Evolutionary conservation across 2,113 vertebrate genomes (phyloP).

Genomic region (Sebastes fasciatus): DNA sequence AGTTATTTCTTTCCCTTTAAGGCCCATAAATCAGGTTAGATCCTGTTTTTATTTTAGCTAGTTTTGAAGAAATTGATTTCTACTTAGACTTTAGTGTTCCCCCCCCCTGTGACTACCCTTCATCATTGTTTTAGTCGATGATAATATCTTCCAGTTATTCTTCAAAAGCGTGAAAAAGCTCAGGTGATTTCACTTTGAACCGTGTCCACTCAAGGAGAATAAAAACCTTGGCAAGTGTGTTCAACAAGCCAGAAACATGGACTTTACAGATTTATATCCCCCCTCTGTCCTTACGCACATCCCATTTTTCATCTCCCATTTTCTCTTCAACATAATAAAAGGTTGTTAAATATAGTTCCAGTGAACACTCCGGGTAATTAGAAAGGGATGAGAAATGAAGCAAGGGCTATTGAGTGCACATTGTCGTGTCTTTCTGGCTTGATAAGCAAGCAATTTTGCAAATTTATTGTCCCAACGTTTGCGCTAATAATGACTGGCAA

Average conservation of each 20-base stretch:
- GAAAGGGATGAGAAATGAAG: conserved; percentile 78
- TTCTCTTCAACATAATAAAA: conserved; percentile 71
- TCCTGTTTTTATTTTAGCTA: not conserved
- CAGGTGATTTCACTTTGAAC: conserved; percentile 37
- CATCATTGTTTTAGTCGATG: conserved; percentile 20
- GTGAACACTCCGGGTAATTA: conserved; percentile 82
- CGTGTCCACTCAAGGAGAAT: conserved; percentile 35
- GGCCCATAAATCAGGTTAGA: not conserved
- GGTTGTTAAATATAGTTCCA: conserved; percentile 79
- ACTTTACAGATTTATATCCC: conserved; percentile 67
- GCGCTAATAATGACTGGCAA: conserved; percentile 52
- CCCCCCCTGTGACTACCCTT: not conserved
- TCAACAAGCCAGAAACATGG: conserved; percentile 58
- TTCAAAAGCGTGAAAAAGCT: conserved; percentile 18
- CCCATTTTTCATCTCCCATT: conserved; percentile 60
- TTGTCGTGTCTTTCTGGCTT: conserved; percentile 65
- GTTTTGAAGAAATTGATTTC: not conserved
- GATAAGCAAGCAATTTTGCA: conserved; percentile 77
- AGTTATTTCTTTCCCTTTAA: not conserved
- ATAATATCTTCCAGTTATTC: conserved; percentile 41
- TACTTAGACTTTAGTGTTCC: not conserved
- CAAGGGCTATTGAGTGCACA: conserved; percentile 63
- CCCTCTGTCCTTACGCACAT: conserved; percentile 48
- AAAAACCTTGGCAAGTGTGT: conserved; percentile 60
- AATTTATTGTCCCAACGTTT: conserved; percentile 69